These are phyloP conservation scores for Lepisosteus osseus DNA, from an alignment of 2,113 vertebrate species.

Conservation along the genomic window DNA sequence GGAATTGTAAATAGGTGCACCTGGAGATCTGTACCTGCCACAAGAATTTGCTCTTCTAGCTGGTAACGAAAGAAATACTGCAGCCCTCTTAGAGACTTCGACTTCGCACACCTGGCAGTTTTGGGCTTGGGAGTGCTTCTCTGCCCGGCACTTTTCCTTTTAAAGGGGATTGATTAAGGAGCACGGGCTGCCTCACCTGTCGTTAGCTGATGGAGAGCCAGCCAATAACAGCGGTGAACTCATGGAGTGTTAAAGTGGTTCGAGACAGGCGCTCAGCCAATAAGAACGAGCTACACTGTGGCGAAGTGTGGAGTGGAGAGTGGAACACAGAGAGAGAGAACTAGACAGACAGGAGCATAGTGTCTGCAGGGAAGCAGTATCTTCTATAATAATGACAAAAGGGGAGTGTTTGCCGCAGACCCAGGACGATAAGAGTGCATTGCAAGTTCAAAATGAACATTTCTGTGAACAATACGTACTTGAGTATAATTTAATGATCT, in stretches of 20 bases:
- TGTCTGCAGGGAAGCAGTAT: conserved; percentile 12
- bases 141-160: conserved; percentile 38
- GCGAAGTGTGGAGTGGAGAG: conserved; percentile 7
- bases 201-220: conserved; percentile 22
- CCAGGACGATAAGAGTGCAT: too few relatives aligned
- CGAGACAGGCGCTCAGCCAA: conserved; percentile 51
- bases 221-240: conserved; percentile 26
- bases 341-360: conserved; percentile 18
- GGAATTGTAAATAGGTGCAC: neutral
- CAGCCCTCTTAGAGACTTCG: neutral
- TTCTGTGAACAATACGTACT: too few relatives aligned
- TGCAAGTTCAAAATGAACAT: too few relatives aligned
- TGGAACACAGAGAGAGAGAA: conserved; percentile 10
- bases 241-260: conserved; percentile 43
- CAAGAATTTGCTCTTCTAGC: conserved; percentile 15
- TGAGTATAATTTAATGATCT: too few relatives aligned
- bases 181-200: conserved; percentile 51
- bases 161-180: conserved; percentile 56
- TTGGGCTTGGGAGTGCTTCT: conserved; percentile 16
- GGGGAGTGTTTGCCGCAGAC: conserved; percentile 7
- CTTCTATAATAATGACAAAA: conserved; percentile 29
- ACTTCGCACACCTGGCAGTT: too few relatives aligned
- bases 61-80: conserved; percentile 10
- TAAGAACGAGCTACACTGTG: conserved; percentile 16
- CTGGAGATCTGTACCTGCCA: neutral